Conservation (phyloP, 2,888 invertebrate genomes). For the Pyrgus malvae region DNA sequence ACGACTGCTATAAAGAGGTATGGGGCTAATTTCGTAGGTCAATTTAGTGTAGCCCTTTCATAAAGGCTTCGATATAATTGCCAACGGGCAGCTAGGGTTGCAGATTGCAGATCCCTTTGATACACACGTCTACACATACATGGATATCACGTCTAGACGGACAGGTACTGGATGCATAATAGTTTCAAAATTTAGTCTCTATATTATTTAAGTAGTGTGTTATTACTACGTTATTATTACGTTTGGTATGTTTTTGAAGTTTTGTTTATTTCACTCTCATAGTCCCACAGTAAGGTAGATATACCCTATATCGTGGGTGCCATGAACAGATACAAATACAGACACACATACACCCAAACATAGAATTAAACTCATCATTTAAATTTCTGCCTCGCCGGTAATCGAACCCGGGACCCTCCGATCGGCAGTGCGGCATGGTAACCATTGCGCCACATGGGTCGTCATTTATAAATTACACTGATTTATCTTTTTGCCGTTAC, state of each 20-base stretch:
- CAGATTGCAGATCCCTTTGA: constrained; percentile 21
- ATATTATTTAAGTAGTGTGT: not conserved
- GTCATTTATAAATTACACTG: too few relatives aligned
- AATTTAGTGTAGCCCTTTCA: constrained; percentile 10
- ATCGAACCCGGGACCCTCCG: too few relatives aligned
- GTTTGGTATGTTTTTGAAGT: too few relatives aligned
- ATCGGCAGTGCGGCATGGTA: too few relatives aligned
- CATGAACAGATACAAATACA: too few relatives aligned
- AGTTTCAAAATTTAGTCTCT: not conserved
- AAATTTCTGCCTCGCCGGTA: too few relatives aligned
- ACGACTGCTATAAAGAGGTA: not conserved
- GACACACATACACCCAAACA: too few relatives aligned
- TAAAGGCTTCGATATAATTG: constrained; percentile 19
- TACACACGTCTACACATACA: not conserved
- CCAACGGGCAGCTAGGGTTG: constrained; percentile 15
- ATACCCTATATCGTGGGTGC: too few relatives aligned
- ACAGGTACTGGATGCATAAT: constrained; percentile 1
- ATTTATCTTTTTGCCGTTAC: too few relatives aligned
- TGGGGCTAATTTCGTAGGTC: constrained; percentile 2
- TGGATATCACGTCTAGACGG: constrained; percentile 10
- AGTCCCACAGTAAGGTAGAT: too few relatives aligned
- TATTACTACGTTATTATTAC: not conserved
- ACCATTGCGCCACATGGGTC: too few relatives aligned
- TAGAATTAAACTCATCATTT: too few relatives aligned
- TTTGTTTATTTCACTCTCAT: not conserved